Evolutionary conservation across 1,140 invertebrate genomes (phyloP).

Genomic region (Penaeus japonicus): DNA sequence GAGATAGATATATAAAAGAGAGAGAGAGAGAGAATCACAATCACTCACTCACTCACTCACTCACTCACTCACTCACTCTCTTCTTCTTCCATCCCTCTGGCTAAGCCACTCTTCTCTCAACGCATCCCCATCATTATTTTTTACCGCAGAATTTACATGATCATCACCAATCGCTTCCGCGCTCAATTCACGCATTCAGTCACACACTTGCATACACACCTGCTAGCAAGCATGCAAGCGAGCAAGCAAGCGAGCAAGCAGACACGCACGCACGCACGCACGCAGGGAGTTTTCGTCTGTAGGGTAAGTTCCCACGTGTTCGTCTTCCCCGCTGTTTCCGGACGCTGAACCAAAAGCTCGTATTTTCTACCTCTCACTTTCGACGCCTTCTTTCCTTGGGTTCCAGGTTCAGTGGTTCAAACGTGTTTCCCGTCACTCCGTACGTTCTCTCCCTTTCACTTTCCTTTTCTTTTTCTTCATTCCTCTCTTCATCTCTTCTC

Average conservation of each 20-base stretch:
- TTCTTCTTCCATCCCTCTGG: background rate
- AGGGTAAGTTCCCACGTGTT: background rate
- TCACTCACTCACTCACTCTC: background rate
- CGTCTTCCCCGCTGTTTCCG: too few species aligned
- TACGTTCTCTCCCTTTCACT: too few species aligned
- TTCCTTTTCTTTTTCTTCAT: background rate
- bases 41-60: too few species aligned
- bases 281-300: too few species aligned
- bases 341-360: too few species aligned
- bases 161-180: background rate
- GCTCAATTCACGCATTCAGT: background rate
- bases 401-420: too few species aligned
- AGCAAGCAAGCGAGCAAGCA: background rate
- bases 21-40: background rate
- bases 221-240: background rate
- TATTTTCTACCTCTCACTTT: too few species aligned
- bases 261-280: background rate
- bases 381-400: too few species aligned
- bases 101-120: background rate
- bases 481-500: background rate
- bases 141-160: background rate
- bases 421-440: too few species aligned
- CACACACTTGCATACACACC: background rate
- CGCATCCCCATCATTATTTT: background rate
- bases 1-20: background rate